Evolutionary conservation across 2,797 vertebrate genomes (phyloP).

Genomic region (Lacerta viridis): DNA sequence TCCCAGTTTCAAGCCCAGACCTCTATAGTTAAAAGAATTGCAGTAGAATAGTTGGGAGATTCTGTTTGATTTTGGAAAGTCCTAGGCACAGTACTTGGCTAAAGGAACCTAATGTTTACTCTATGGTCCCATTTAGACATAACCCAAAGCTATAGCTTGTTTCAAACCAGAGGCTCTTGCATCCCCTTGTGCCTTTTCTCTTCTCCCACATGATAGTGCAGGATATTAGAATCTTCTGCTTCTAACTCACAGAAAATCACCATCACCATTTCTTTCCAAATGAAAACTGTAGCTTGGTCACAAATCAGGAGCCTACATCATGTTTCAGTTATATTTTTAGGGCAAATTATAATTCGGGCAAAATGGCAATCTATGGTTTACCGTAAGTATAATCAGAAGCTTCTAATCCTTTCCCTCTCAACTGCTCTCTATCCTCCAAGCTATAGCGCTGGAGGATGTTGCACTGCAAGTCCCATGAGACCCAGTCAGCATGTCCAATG

Average conservation of each 20-base stretch:
- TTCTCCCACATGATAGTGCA: background rate
- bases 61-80: background rate
- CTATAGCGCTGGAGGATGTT: too few species aligned
- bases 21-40: background rate
- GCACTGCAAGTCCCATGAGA: too few species aligned
- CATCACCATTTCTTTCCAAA: too few species aligned
- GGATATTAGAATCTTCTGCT: background rate
- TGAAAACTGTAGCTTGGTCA: background rate
- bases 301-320: background rate
- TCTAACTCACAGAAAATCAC: background rate
- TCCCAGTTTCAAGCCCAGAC: background rate
- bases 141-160: background rate
- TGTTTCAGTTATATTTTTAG: background rate
- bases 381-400: background rate
- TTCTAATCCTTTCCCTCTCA: too few species aligned
- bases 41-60: background rate
- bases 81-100: background rate
- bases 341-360: background rate
- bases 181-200: background rate
- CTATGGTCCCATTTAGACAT: too few species aligned
- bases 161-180: background rate
- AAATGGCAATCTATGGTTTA: background rate
- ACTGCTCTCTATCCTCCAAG: too few species aligned
- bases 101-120: background rate
- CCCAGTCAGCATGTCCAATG: too few species aligned